These are phyloP conservation scores for Sinocyclocheilus maitianheensis DNA, from an alignment of 2,113 vertebrate genomes.

Conservation along the genomic window DNA sequence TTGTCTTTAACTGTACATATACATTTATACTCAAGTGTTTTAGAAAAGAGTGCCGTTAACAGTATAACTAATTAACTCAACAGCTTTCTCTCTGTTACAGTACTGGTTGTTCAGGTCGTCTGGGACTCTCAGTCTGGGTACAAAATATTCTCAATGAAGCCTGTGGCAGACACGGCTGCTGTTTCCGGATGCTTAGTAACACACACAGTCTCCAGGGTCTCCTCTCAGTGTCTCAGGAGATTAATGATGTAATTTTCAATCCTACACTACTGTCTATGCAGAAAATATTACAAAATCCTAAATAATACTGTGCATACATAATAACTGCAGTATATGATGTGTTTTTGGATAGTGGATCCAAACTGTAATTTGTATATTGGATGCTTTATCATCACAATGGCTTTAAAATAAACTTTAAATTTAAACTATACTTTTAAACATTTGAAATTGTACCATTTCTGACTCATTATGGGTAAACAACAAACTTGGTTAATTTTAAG, in stretches of 20 bases:
- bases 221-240: conserved; percentile 5
- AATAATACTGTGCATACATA: too few relatives aligned
- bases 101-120: conserved; percentile 15
- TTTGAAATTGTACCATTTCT: too few relatives aligned
- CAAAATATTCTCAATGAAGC: background rate
- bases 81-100: background rate
- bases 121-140: background rate
- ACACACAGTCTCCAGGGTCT: conserved; percentile 22
- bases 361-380: background rate
- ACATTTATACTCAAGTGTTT: background rate
- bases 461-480: background rate
- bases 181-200: conserved; percentile 29
- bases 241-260: conserved; percentile 1
- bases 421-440: background rate
- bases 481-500: background rate
- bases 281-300: background rate
- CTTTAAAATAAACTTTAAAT: background rate
- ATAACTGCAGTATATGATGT: background rate
- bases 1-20: too few relatives aligned
- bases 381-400: background rate
- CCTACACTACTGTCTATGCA: background rate
- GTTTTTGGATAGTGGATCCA: background rate
- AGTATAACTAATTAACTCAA: background rate
- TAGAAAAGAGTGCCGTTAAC: background rate
- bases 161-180: conserved; percentile 16